These are phyloP conservation scores for Lepas anatifera DNA, from an alignment of 2,888 invertebrate genomes.

Conservation along the genomic window DNA sequence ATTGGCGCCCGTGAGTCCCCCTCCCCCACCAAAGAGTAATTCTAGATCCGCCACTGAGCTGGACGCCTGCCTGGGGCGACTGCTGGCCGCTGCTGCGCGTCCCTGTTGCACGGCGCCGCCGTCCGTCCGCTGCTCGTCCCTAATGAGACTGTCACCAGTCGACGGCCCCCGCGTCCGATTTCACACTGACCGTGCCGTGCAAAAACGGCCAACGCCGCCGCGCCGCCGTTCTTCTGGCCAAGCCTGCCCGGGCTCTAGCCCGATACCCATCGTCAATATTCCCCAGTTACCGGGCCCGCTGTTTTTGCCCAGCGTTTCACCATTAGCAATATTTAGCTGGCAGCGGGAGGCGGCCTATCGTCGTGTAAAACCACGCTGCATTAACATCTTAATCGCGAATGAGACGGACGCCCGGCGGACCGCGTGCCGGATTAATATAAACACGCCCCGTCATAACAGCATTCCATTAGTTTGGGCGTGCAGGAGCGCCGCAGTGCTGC, in stretches of 20 bases:
- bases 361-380: not conserved
- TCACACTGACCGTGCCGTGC: not conserved
- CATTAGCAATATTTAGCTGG: conserved; percentile 8
- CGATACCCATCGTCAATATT: not conserved
- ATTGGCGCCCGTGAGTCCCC: too few relatives aligned
- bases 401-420: not conserved
- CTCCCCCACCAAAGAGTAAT: too few relatives aligned
- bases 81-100: too few relatives aligned
- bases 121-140: not conserved
- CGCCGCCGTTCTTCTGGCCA: not conserved
- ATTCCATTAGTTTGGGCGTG: not conserved
- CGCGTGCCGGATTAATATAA: not conserved
- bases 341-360: not conserved
- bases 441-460: conserved; percentile 4
- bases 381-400: not conserved
- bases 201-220: not conserved
- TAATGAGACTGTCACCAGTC: not conserved
- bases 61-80: too few relatives aligned
- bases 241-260: not conserved
- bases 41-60: too few relatives aligned
- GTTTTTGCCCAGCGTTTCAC: not conserved
- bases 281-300: not conserved
- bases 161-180: not conserved
- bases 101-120: too few relatives aligned
- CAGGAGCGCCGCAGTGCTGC: too few relatives aligned